Conservation (phyloP, 2,888 invertebrate species). For the Sylvicola cinctus region DNA sequence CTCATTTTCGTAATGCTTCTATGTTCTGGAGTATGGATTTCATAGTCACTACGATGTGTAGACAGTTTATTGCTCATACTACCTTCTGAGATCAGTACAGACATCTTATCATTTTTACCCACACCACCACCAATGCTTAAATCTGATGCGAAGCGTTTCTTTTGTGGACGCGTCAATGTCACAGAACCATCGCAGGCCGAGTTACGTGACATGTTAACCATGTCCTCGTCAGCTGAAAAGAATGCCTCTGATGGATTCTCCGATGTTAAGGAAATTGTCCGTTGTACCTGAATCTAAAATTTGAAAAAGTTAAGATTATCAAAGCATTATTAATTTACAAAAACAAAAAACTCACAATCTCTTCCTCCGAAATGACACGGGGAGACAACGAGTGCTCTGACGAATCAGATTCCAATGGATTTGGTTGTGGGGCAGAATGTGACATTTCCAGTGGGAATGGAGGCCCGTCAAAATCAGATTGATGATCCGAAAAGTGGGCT, state of each 20-base stretch:
- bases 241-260: slow-evolving; percentile 84
- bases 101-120: too few species aligned
- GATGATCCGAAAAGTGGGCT: slow-evolving; percentile 27
- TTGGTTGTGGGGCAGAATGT: slow-evolving; percentile 25
- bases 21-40: slow-evolving; percentile 39
- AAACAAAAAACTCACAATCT: slow-evolving; percentile 19
- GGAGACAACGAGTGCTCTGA: slow-evolving; percentile 20
- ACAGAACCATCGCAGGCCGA: slow-evolving; percentile 12
- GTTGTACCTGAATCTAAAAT: slow-evolving; percentile 27
- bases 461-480: slow-evolving; percentile 24
- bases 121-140: slow-evolving; percentile 12
- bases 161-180: slow-evolving; percentile 7
- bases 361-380: slow-evolving; percentile 14
- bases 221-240: slow-evolving; percentile 84
- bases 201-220: slow-evolving; percentile 14
- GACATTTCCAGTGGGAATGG: slow-evolving; percentile 14
- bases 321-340: too few species aligned
- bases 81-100: too few species aligned
- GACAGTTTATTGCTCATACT: slow-evolving; percentile 21
- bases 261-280: slow-evolving; percentile 71
- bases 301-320: too few species aligned
- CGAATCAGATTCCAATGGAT: slow-evolving; percentile 22
- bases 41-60: slow-evolving; percentile 37
- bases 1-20: slow-evolving; percentile 24
- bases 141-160: slow-evolving; percentile 25